These are phyloP conservation scores for Leptopilina myrica DNA, from an alignment of 2,888 invertebrate genomes.

Conservation along the genomic window DNA sequence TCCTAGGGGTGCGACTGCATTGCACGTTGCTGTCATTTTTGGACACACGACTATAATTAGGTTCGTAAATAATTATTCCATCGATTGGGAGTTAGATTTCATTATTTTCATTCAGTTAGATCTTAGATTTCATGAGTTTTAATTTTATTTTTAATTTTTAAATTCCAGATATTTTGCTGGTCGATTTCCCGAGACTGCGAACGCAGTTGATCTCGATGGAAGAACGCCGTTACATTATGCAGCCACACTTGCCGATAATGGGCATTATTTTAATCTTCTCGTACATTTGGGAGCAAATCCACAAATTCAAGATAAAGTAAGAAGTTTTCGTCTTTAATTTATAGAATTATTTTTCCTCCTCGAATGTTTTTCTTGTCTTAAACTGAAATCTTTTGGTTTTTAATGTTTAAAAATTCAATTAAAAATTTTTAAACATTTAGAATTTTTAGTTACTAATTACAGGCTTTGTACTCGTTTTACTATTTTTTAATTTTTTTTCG, in stretches of 20 bases:
- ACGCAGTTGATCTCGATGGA: slow-evolving; percentile 87
- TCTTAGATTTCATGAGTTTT: too few relatives aligned
- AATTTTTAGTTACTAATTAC: too few relatives aligned
- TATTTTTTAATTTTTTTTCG: too few relatives aligned
- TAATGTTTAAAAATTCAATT: neutral
- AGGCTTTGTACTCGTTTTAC: too few relatives aligned
- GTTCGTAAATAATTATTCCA: slow-evolving; percentile 53
- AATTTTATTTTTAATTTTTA: too few relatives aligned
- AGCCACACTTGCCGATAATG: slow-evolving; percentile 89
- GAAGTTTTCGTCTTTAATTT: slow-evolving; percentile 60
- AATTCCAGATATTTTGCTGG: slow-evolving; percentile 81
- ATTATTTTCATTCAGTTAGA: neutral
- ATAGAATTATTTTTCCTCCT: neutral
- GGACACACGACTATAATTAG: slow-evolving; percentile 83
- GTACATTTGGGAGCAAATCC: slow-evolving; percentile 92
- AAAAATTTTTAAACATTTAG: too few relatives aligned
- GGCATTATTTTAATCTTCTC: slow-evolving; percentile 90
- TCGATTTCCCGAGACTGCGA: slow-evolving; percentile 92
- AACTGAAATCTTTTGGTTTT: neutral
- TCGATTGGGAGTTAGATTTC: too few relatives aligned
- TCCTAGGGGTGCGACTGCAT: slow-evolving; percentile 89
- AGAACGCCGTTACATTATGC: slow-evolving; percentile 94
- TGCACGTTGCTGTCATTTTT: slow-evolving; percentile 91
- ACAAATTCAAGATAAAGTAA: slow-evolving; percentile 89
- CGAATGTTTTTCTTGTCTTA: neutral